phyloP scores from a whole-genome alignment of 2,113 vertebrate species.

The Sturnira hondurensis region DNA sequence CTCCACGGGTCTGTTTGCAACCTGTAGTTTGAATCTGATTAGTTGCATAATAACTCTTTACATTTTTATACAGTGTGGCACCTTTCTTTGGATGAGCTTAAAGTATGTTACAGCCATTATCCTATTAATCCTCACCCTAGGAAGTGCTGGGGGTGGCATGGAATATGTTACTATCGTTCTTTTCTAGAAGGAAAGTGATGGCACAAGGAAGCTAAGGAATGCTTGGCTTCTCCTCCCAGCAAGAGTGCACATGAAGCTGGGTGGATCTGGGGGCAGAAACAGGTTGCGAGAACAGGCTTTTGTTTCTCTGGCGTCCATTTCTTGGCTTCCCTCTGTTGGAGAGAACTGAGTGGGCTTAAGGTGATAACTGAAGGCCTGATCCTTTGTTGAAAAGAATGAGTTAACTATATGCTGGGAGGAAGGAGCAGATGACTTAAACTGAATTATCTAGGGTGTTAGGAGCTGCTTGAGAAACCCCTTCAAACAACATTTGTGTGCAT shows the following conservation, averaged over 20 bases:
- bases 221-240: too few species aligned
- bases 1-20: conserved; percentile 8
- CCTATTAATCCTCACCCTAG: background rate
- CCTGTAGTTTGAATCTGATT: conserved; percentile 38
- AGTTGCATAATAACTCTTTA: conserved; percentile 46
- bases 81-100: conserved; percentile 50
- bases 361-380: background rate
- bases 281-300: background rate
- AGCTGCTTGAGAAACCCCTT: background rate
- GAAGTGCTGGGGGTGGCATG: background rate
- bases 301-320: background rate
- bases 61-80: conserved; percentile 4
- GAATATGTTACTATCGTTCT: background rate
- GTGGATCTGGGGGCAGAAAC: background rate
- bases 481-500: rapidly evolving
- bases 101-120: conserved; percentile 34
- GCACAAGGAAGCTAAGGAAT: conserved; percentile 1
- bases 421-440: background rate
- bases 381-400: background rate
- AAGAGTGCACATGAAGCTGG: background rate
- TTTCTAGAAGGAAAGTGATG: background rate
- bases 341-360: background rate
- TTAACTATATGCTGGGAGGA: background rate
- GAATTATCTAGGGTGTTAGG: background rate
- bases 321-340: background rate